A percentile compares a stretch with the other conserved stretches of the same genome.
Evolutionary conservation across 2,888 invertebrate genomes (phyloP).

Genomic region (Drosophila emarginata): DNA sequence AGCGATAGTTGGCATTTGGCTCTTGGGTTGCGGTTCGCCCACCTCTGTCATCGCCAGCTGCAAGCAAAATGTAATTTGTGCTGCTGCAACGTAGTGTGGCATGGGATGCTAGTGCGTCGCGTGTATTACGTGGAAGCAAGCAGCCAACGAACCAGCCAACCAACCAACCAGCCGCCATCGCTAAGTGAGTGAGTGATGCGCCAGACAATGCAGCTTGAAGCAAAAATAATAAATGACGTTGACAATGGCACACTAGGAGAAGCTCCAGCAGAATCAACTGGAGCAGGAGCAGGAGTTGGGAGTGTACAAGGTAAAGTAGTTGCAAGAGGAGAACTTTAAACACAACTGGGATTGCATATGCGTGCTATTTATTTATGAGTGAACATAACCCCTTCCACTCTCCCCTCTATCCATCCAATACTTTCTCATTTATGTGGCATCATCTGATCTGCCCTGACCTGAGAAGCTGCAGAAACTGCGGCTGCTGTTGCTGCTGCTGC

Average conservation of each 20-base stretch:
- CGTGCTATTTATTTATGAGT: constrained; percentile 77
- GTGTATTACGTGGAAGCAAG: not conserved
- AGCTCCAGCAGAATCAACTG: not conserved
- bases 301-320: constrained; percentile 29
- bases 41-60: constrained; percentile 22
- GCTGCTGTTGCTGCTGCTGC: constrained; percentile 5
- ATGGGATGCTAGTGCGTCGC: constrained; percentile 8
- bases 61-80: constrained; percentile 8
- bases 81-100: not conserved
- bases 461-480: constrained; percentile 22
- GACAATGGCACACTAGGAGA: constrained; percentile 43
- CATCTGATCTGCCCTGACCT: constrained; percentile 52
- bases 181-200: constrained; percentile 76
- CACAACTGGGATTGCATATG: constrained; percentile 49
- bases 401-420: constrained; percentile 10
- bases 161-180: constrained; percentile 36
- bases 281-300: constrained; percentile 1
- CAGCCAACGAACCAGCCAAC: constrained; percentile 27
- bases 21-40: constrained; percentile 36
- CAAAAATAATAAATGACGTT: constrained; percentile 76
- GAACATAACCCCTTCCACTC: constrained; percentile 26
- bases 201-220: constrained; percentile 75
- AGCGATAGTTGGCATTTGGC: constrained; percentile 8
- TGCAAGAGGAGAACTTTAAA: constrained; percentile 22
- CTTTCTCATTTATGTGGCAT: constrained; percentile 58